Base-by-base conservation (phyloP, 2,888 invertebrate species). In the Tipula confusa region DNA sequence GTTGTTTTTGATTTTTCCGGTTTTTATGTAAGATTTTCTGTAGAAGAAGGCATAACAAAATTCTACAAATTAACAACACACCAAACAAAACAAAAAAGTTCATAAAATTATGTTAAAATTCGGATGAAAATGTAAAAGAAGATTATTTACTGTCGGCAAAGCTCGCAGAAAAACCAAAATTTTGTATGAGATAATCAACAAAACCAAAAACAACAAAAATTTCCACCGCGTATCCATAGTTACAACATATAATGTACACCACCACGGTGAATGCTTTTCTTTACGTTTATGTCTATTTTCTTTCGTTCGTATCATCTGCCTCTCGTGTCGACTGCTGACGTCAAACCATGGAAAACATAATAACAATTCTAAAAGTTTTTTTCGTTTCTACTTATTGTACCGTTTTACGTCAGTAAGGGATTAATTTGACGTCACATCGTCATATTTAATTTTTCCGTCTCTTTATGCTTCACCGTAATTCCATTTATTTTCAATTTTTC, bases 361-460 rank as follows among this genome's bases (percentile, higher is more conserved):
- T 64, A 64, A 64, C 18, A 24, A 24, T 24, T 64, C 9, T n/a
- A 64, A 64, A 64, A 64, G 7, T 64, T 38, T 38, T 38, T 43
- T 43, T 24, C 24, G 1, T 64, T 64, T 64, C 18, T 64, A 24
- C 24, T 64, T n/a, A n/a, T 64, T 64, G 64, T 64, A 24, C 7
- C 24, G 64, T 64, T 64, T 64, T 64, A 64, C 64, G 64, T 64
- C 64, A 64, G 64, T 64, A 64, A 64, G 64, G 64, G 24, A 64
- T 64, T 64, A 64, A 24, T 64, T 64, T 64, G 64, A 64, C 64
- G 64, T 64, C 64, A 64, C 64, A 24, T 24, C 24, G 9, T 24
- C 1, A 9, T 24, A n/a, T n/a, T n/a, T n/a, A n/a, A n/a, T n/a
- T n/a, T n/a, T n/a, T n/a, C n/a, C n/a, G n/a, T n/a, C n/a, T n/a